Evolutionary conservation across 1,140 invertebrate species (phyloP).

Genomic region (Akabosia matsudoensis): DNA sequence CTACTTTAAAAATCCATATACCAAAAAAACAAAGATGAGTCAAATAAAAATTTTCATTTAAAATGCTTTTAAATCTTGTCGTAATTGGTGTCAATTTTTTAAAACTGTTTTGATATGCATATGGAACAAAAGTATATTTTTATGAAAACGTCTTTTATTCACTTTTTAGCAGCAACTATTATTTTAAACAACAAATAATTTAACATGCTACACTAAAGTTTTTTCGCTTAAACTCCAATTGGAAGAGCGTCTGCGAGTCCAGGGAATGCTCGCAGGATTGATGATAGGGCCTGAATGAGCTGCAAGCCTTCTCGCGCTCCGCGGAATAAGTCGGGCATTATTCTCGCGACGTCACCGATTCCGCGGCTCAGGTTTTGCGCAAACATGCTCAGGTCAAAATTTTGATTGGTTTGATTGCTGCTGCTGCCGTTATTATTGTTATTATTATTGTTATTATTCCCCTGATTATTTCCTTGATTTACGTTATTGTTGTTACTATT

Average conservation of each 20-base stretch:
- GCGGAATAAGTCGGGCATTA: slow-evolving; percentile 9
- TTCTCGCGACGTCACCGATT: slow-evolving; percentile 1
- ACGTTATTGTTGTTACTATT: background rate
- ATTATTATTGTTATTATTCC: background rate
- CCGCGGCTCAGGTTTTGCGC: background rate
- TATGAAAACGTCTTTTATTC: too few species aligned
- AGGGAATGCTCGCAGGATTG: background rate
- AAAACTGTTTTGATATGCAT: too few species aligned
- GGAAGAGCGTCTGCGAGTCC: slow-evolving; percentile 3
- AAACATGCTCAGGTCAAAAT: slow-evolving; percentile 4
- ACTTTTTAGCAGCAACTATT: too few species aligned
- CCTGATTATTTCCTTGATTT: background rate
- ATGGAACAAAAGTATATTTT: too few species aligned
- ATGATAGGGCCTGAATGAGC: slow-evolving; percentile 12
- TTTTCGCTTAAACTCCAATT: background rate
- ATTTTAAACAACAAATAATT: too few species aligned
- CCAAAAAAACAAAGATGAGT: too few species aligned
- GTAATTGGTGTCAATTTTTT: background rate
- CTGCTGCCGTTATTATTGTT: background rate
- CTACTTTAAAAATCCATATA: too few species aligned
- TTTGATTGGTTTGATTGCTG: background rate
- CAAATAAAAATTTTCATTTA: too few species aligned
- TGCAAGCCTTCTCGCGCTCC: slow-evolving; percentile 23
- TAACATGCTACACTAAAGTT: too few species aligned
- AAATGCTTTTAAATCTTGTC: too few species aligned